Percentiles rank a stretch among this genome's conserved stretches.
phyloP scores from a whole-genome alignment of 2,888 invertebrate genomes.

The Apocheima hispidaria region DNA sequence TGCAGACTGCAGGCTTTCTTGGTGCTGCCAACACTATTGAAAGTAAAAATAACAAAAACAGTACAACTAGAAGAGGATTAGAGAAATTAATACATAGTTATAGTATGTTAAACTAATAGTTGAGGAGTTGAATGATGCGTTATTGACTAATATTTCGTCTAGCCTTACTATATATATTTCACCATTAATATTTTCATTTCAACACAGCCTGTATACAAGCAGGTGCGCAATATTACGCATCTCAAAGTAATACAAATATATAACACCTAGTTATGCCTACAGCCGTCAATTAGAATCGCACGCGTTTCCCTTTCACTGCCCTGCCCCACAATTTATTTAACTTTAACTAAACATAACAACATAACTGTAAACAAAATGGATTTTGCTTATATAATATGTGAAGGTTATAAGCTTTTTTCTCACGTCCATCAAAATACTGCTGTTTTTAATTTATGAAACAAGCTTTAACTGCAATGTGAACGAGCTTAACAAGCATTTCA shows the following conservation, averaged over 20 bases:
- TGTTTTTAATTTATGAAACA: slow-evolving; percentile 48
- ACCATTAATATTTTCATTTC: slow-evolving; percentile 29
- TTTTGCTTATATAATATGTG: slow-evolving; percentile 38
- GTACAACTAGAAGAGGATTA: too few relatives aligned
- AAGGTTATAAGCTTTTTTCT: slow-evolving; percentile 46
- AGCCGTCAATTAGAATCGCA: slow-evolving; percentile 63
- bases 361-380: slow-evolving; percentile 32
- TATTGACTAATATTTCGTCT: slow-evolving; percentile 17
- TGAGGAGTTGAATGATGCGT: too few relatives aligned
- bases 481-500: slow-evolving; percentile 18
- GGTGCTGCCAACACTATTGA: too few relatives aligned
- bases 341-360: slow-evolving; percentile 23
- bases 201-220: slow-evolving; percentile 41
- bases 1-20: too few relatives aligned
- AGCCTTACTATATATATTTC: background rate
- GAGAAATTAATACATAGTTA: too few relatives aligned
- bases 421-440: slow-evolving; percentile 52
- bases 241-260: slow-evolving; percentile 74
- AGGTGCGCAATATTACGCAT: slow-evolving; percentile 62
- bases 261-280: slow-evolving; percentile 37
- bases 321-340: slow-evolving; percentile 25
- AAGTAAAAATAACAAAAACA: too few relatives aligned
- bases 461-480: slow-evolving; percentile 27
- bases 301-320: slow-evolving; percentile 71
- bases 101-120: too few relatives aligned